Percentiles rank a stretch among this genome's conserved stretches.
Evolutionary conservation across 2,888 invertebrate species (phyloP).

Genomic region (Drosophila niveifrons): DNA sequence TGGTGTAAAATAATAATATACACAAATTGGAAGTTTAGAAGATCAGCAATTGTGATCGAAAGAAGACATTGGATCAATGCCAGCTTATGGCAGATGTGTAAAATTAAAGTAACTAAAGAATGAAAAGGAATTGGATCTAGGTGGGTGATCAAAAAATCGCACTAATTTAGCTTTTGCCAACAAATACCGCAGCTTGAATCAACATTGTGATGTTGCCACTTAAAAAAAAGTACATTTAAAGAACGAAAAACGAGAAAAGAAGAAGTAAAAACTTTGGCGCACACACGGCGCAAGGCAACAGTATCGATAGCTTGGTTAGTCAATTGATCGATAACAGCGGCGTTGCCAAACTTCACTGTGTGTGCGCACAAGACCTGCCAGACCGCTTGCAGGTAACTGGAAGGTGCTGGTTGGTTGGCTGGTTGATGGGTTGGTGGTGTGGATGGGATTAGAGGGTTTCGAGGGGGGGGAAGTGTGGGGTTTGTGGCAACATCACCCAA

Average conservation of each 20-base stretch:
- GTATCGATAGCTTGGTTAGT: slow-evolving; percentile 1
- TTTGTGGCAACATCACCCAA: slow-evolving; percentile 84
- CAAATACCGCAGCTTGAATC: slow-evolving; percentile 84
- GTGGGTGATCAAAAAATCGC: slow-evolving; percentile 63
- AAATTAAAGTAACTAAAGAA: slow-evolving; percentile 15
- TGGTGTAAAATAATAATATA: neutral
- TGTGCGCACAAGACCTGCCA: slow-evolving; percentile 37
- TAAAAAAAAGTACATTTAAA: slow-evolving; percentile 28
- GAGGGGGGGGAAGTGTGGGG: slow-evolving; percentile 1
- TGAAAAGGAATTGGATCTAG: slow-evolving; percentile 1
- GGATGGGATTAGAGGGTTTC: slow-evolving; percentile 19
- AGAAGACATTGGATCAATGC: neutral
- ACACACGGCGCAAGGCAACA: slow-evolving; percentile 37
- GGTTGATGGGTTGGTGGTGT: slow-evolving; percentile 24
- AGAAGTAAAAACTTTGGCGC: slow-evolving; percentile 4
- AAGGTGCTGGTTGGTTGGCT: slow-evolving; percentile 23
- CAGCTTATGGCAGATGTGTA: neutral
- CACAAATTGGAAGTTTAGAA: neutral
- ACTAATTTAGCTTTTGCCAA: slow-evolving; percentile 85
- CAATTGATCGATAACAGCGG: slow-evolving; percentile 9
- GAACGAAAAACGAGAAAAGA: neutral
- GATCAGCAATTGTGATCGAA: neutral
- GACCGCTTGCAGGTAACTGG: slow-evolving; percentile 22
- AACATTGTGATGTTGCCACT: slow-evolving; percentile 84
- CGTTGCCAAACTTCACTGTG: slow-evolving; percentile 45